phyloP scores from a whole-genome alignment of 2,113 vertebrate genomes.

The Tauraco erythrolophus region DNA sequence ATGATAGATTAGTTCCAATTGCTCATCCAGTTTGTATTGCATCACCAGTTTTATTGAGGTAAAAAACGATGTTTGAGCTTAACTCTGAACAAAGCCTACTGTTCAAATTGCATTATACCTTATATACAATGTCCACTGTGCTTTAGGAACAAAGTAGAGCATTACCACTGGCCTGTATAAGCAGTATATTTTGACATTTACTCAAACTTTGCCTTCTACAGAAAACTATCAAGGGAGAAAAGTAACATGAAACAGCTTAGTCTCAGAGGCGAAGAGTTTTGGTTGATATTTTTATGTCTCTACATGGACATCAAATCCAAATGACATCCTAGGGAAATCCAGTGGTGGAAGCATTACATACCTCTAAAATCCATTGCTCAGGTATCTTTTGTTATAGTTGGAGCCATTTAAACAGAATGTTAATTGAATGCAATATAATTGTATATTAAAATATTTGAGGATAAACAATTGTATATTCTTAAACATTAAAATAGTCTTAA shows the following conservation, averaged over 20 bases:
- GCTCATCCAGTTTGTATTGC: not conserved
- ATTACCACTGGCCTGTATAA: not conserved
- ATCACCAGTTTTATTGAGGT: not conserved
- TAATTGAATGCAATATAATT: not conserved
- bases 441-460: not conserved
- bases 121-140: not conserved
- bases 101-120: not conserved
- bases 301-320: not conserved
- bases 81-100: not conserved
- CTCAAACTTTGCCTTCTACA: not conserved
- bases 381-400: not conserved
- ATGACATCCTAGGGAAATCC: not conserved
- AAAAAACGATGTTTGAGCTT: not conserved
- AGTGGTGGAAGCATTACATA: not conserved
- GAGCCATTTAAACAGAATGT: not conserved
- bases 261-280: not conserved
- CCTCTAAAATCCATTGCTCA: not conserved
- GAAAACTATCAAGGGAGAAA: not conserved
- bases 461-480: not conserved
- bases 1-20: not conserved
- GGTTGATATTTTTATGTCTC: not conserved
- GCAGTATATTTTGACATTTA: not conserved
- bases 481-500: not conserved
- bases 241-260: not conserved
- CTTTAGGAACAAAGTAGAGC: not conserved